Base-by-base conservation (phyloP, 2,113 vertebrate genomes). In the Onychorhynchus coronatus region DNA sequence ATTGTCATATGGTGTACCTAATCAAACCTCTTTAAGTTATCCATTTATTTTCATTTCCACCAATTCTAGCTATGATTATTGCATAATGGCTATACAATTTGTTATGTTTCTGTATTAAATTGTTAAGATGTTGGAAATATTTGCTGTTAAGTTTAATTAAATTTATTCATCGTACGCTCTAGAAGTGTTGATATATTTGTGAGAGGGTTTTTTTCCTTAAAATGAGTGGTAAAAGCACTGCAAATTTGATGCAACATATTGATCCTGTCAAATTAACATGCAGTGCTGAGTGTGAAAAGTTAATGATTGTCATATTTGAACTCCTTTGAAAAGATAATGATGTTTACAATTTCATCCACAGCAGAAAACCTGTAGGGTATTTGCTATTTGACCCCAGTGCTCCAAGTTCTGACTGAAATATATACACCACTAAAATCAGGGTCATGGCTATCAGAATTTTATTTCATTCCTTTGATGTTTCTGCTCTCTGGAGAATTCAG, bases 301-400 rank as follows among this genome's bases (percentile, higher is more conserved):
- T 89, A 92, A 87, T 81, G 76, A 77, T 41, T 59, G 74, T 80
- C 75, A 83, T 93, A 95, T 91, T 55, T 94, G 42, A 93, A 83
- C 28, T 73, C 15, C 70, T 94, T 59, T 88, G 71, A 88, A 95
- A 91, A 85, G 35, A 85, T 88, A 95, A 85, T 59, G 35, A 74
- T 95, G 59, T 67, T 97, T 90, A 73, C 78, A 52, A 28, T 90
- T 91, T 91, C 79, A 80, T 44, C 58, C 70, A 49, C 46, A 37
- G n/a, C 50, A 49, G 39, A 75, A 91, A 96, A 62, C 30, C 46
- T 91, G 12, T 55, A 90, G 62, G 62, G 19, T 71, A 77, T 66
- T 91, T 63, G 35, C 35, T 83, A 23, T 47, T 49, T 90, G 82
- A 93, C 59, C 46, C 39, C 12, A 33, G n/a, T 46, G 18, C 18